These are phyloP conservation scores for Watsonalla cultraria DNA, from an alignment of 2,888 invertebrate genomes.

Conservation along the genomic window DNA sequence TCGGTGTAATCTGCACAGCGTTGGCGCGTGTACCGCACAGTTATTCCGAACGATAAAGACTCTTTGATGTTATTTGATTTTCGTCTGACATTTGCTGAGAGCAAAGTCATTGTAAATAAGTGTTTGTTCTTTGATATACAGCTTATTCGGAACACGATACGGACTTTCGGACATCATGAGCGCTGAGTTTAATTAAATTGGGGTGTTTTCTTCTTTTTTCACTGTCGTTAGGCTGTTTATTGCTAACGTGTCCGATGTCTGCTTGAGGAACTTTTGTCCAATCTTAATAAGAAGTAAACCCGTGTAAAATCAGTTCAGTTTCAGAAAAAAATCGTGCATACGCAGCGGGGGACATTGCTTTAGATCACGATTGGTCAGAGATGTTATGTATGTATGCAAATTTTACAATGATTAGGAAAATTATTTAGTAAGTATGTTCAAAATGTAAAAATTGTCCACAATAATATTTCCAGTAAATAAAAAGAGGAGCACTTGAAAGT, in stretches of 20 bases:
- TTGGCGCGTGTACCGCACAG: conserved; percentile 34
- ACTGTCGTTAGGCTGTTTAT: not conserved
- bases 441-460: no score
- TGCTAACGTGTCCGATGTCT: not conserved
- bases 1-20: conserved; percentile 35
- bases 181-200: not conserved
- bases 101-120: conserved; percentile 31
- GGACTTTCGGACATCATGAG: not conserved
- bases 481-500: no score
- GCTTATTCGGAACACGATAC: conserved; percentile 9
- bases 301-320: no score
- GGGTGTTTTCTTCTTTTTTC: not conserved
- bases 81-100: conserved; percentile 46
- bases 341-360: no score
- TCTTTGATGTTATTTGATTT: conserved; percentile 55
- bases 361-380: no score
- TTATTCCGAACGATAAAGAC: conserved; percentile 48
- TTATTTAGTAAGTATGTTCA: no score
- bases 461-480: no score
- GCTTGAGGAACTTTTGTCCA: no score
- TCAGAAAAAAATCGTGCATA: no score
- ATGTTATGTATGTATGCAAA: no score
- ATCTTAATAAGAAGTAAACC: no score
- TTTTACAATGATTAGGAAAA: no score
- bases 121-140: conserved; percentile 24